Base-by-base conservation (phyloP, 2,113 vertebrate species). In the Pangasianodon hypophthalmus region DNA sequence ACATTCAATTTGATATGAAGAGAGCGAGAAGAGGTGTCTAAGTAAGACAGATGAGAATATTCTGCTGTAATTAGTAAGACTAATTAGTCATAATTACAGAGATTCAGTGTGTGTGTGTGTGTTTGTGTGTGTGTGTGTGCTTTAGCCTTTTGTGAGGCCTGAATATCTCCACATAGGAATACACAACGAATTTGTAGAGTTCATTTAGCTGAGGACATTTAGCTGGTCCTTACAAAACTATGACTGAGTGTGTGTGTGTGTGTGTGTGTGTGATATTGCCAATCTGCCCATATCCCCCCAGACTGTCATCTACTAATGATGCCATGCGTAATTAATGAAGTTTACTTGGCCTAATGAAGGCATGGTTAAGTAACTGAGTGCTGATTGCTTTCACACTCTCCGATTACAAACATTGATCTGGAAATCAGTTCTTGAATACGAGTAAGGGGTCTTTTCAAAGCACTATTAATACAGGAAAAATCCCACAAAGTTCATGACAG, bases 281-380 rank as follows among this genome's bases (percentile, higher is more conserved):
- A 75, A 44, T 87, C 88, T 85, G 48, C 54, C 80, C 75, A 16
- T n/a, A 50, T 71, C 73, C 26, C 71, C 73, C 84, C 75, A 50
- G 86, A 37, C 64, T 32, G 29, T 62, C 8, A 67, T 29, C 85
- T 21, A 46, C 83, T 83, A 87, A 93, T 82, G n/a, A 86, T 21
- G 50, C 88, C 37, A 52, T 64, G 29, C 73, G 58, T 77, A 91
- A 86, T 92, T 93, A 90, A 89, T 88, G 54, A 81, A 71, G 60
- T 56, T 82, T 91, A 90, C 85, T 91, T 84, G 84, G 56, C 50
- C 26, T 88, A 92, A 92, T 90, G 82, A 89, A 82, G 44, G 87
- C 85, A 69, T 89, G 81, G 88, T 82, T 67, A n/a, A 44, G 84
- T 48, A 46, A 46, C 26, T 69, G 79, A 62, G 32, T 64, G 26